Percentiles rank a stretch among this genome's conserved stretches.
Evolutionary conservation across 2,888 invertebrate genomes (phyloP).

Genomic region (Lampropteryx suffumata): DNA sequence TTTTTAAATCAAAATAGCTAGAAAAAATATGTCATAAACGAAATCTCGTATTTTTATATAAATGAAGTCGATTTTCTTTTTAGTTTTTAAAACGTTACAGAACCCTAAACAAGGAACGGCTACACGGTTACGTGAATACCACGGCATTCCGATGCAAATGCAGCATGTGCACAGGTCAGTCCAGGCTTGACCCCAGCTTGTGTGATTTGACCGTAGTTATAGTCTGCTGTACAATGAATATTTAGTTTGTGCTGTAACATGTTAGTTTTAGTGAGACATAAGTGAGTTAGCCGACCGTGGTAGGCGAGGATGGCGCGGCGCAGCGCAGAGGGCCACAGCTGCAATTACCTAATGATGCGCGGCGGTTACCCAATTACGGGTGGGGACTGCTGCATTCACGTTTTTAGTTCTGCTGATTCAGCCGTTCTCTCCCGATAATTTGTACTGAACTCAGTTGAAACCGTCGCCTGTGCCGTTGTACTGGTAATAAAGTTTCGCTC

Average conservation of each 20-base stretch:
- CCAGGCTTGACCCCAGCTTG: conserved; percentile 6
- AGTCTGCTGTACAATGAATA: too few species aligned
- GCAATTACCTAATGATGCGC: conserved; percentile 78
- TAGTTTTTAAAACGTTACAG: too few species aligned
- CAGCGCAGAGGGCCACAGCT: conserved; percentile 55
- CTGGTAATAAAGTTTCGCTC: conserved; percentile 25
- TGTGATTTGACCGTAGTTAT: not conserved
- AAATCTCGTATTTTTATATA: too few species aligned
- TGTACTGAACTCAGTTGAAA: conserved; percentile 42
- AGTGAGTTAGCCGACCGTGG: conserved; percentile 33
- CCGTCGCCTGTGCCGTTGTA: conserved; percentile 24
- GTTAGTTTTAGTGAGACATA: conserved; percentile 27
- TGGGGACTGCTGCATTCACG: conserved; percentile 60
- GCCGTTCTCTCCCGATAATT: conserved; percentile 51
- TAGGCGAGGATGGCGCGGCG: conserved; percentile 25
- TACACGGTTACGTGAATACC: not conserved
- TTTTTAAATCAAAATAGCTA: too few species aligned
- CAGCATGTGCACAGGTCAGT: conserved; percentile 2
- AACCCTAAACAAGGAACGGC: too few species aligned
- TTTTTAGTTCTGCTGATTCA: conserved; percentile 67
- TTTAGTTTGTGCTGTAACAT: too few species aligned
- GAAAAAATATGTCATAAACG: too few species aligned
- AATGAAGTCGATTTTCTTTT: too few species aligned
- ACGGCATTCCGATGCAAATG: not conserved
- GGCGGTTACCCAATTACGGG: conserved; percentile 71